A percentile compares a stretch with the other conserved stretches of the same genome.
Conservation (phyloP, 2,888 invertebrate species). For the Troides helena region DNA sequence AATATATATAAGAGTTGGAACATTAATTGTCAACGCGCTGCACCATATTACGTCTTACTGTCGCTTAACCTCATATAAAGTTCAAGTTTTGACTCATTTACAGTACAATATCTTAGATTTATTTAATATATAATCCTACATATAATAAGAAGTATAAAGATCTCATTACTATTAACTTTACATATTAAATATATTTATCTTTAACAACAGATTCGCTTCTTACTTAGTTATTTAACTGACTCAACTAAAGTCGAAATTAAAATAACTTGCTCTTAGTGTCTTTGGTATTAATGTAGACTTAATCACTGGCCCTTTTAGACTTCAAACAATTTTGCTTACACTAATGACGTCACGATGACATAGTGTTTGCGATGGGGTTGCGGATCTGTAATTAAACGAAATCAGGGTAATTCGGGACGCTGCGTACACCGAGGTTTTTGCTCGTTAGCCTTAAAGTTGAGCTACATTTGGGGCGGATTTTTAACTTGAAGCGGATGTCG, state of each 20-base stretch:
- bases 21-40: too few species aligned
- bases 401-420: constrained; percentile 71
- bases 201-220: too few species aligned
- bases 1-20: too few species aligned
- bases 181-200: too few species aligned
- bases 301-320: constrained; percentile 41
- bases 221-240: neutral
- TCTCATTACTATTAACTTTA: too few species aligned
- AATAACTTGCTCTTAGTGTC: constrained; percentile 32
- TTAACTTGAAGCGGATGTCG: neutral
- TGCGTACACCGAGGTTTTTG: constrained; percentile 67
- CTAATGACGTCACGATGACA: constrained; percentile 77
- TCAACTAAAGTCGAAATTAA: neutral
- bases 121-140: too few species aligned
- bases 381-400: constrained; percentile 71
- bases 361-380: constrained; percentile 64
- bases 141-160: too few species aligned
- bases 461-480: constrained; percentile 18
- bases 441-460: constrained; percentile 54
- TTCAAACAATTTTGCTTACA: constrained; percentile 65
- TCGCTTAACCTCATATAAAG: too few species aligned
- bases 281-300: constrained; percentile 40
- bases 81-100: too few species aligned
- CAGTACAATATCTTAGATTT: too few species aligned
- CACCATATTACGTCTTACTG: too few species aligned